Conservation (phyloP, 1,140 invertebrate species). For the Steinernema feltiae region DNA sequence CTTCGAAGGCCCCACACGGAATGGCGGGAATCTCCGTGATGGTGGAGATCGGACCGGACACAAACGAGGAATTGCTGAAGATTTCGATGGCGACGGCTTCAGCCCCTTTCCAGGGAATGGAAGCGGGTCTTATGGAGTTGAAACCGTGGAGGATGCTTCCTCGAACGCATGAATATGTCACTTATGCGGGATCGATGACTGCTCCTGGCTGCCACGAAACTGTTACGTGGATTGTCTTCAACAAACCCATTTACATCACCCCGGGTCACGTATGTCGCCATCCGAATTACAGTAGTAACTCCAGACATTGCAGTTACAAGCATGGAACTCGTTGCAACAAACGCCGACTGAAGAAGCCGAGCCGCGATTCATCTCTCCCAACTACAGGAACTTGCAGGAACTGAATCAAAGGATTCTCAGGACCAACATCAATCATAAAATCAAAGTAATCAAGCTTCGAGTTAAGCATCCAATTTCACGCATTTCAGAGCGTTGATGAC, state of each 20-base stretch:
- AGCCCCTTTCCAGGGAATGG: slow-evolving; percentile 72
- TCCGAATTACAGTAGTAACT: too few relatives aligned
- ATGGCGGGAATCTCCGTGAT: slow-evolving; percentile 82
- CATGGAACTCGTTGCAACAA: slow-evolving; percentile 75
- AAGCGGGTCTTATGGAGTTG: slow-evolving; percentile 72
- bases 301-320: slow-evolving; percentile 68
- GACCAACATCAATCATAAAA: slow-evolving; percentile 89
- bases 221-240: slow-evolving; percentile 81
- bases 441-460: slow-evolving; percentile 46
- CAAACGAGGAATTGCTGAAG: slow-evolving; percentile 74
- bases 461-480: not conserved
- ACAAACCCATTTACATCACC: slow-evolving; percentile 77
- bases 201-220: slow-evolving; percentile 67
- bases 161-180: slow-evolving; percentile 80
- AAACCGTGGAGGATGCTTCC: slow-evolving; percentile 75
- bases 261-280: slow-evolving; percentile 32
- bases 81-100: slow-evolving; percentile 79
- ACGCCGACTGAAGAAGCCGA: slow-evolving; percentile 75
- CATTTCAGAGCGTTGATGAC: not conserved
- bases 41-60: slow-evolving; percentile 79
- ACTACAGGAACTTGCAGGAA: slow-evolving; percentile 79
- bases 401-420: slow-evolving; percentile 81
- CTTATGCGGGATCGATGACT: slow-evolving; percentile 86
- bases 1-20: slow-evolving; percentile 72
- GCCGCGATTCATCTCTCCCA: slow-evolving; percentile 77